phyloP scores from a whole-genome alignment of 2,888 invertebrate species.

The Microplitis manilae region DNA sequence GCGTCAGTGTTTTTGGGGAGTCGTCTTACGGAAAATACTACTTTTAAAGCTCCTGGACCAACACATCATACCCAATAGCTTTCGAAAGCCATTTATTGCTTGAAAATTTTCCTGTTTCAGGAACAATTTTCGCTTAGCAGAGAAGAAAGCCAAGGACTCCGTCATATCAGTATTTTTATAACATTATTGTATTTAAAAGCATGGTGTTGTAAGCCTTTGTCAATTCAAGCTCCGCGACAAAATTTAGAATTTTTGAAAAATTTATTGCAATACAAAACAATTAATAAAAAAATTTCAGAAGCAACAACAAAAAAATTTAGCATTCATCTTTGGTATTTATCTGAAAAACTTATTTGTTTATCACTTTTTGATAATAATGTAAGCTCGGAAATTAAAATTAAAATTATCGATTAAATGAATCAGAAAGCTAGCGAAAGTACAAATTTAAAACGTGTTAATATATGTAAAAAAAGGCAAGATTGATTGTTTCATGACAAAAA shows the following conservation, averaged over 20 bases:
- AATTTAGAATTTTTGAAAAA: constrained; percentile 30
- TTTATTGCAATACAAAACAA: constrained; percentile 15
- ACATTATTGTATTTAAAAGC: constrained; percentile 21
- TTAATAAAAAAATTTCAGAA: constrained; percentile 15
- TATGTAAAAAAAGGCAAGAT: neutral
- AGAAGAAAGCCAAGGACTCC: constrained; percentile 21
- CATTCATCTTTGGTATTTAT: constrained; percentile 13
- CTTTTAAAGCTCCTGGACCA: too few species aligned
- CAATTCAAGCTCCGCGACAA: constrained; percentile 26
- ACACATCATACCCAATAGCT: too few species aligned
- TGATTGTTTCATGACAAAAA: neutral
- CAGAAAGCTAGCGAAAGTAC: neutral
- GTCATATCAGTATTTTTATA: constrained; percentile 34
- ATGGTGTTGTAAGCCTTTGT: constrained; percentile 17
- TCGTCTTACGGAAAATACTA: too few species aligned
- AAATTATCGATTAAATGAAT: constrained; percentile 4
- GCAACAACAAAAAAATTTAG: too few species aligned
- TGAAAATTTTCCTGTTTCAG: too few species aligned
- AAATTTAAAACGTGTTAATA: constrained; percentile 2
- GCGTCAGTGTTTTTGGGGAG: too few species aligned
- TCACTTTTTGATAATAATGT: neutral
- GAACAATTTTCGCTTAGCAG: constrained; percentile 9
- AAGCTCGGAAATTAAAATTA: neutral
- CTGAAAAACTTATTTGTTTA: neutral
- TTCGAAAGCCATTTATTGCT: too few species aligned